phyloP scores from a whole-genome alignment of 2,113 vertebrate genomes.

The Nothoprocta pentlandii region DNA sequence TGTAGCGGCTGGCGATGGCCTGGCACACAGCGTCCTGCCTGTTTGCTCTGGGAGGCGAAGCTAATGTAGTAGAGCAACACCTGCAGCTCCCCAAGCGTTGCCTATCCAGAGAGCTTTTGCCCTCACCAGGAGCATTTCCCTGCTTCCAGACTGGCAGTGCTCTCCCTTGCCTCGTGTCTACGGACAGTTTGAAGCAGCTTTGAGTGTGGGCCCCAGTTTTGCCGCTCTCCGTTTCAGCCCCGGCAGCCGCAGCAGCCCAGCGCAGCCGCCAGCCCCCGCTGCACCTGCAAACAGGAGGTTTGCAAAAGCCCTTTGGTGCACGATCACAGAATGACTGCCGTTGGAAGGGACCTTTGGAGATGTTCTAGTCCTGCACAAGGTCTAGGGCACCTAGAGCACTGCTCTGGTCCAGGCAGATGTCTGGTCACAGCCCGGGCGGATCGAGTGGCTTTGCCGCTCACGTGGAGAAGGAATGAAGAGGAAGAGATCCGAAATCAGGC shows the following conservation, averaged over 20 bases:
- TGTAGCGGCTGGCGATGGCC: not conserved
- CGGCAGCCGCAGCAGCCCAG: not conserved
- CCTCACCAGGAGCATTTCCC: not conserved
- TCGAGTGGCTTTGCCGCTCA: not conserved
- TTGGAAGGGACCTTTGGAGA: too few relatives aligned
- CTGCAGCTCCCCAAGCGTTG: not conserved
- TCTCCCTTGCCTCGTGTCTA: not conserved
- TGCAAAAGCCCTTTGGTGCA: not conserved
- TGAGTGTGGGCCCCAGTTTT: not conserved
- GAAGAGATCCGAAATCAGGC: accelerated
- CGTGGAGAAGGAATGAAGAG: not conserved
- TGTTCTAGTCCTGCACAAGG: too few relatives aligned
- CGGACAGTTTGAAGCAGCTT: not conserved
- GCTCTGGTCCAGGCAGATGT: not conserved
- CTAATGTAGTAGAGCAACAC: not conserved
- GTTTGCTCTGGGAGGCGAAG: not conserved
- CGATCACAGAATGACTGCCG: not conserved
- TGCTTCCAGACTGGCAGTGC: not conserved
- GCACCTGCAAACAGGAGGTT: not conserved
- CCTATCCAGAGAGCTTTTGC: not conserved
- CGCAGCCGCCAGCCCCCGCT: accelerated
- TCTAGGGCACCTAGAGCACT: too few relatives aligned
- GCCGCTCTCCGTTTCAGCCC: accelerated
- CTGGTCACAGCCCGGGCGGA: not conserved
- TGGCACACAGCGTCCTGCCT: not conserved